phyloP scores from a whole-genome alignment of 2,113 vertebrate genomes.

The Actenoides lindsayi region DNA sequence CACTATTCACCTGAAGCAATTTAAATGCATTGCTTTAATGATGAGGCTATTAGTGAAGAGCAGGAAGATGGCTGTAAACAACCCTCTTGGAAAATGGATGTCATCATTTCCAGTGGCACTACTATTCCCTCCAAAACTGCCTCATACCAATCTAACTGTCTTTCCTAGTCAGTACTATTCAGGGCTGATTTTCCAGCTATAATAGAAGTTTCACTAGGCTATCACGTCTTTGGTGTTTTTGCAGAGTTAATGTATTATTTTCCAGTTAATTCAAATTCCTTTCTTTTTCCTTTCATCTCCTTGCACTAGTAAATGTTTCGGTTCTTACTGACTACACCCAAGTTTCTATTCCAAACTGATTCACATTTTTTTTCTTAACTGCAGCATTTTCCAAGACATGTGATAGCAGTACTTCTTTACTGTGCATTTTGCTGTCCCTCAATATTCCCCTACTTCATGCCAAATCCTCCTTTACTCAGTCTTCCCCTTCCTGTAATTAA shows the following conservation, averaged over 20 bases:
- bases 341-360: not conserved
- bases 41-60: not conserved
- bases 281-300: not conserved
- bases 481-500: not conserved
- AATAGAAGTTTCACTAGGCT: not conserved
- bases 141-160: not conserved
- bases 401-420: not conserved
- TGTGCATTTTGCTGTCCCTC: not conserved
- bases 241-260: not conserved
- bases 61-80: not conserved
- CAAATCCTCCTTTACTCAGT: not conserved
- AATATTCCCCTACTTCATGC: not conserved
- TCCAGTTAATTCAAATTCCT: not conserved
- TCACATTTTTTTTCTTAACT: not conserved
- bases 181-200: not conserved
- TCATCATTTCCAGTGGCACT: not conserved
- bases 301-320: not conserved
- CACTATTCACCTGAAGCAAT: not conserved
- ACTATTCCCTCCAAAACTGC: not conserved
- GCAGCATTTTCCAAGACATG: not conserved
- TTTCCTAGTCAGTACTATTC: not conserved
- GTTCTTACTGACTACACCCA: not conserved
- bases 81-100: not conserved
- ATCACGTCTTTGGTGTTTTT: not conserved
- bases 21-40: not conserved